Percentiles rank a stretch among this genome's conserved stretches.
These are phyloP conservation scores for Brachionus rubens DNA, from an alignment of 1,140 invertebrate species.

Conservation along the genomic window DNA sequence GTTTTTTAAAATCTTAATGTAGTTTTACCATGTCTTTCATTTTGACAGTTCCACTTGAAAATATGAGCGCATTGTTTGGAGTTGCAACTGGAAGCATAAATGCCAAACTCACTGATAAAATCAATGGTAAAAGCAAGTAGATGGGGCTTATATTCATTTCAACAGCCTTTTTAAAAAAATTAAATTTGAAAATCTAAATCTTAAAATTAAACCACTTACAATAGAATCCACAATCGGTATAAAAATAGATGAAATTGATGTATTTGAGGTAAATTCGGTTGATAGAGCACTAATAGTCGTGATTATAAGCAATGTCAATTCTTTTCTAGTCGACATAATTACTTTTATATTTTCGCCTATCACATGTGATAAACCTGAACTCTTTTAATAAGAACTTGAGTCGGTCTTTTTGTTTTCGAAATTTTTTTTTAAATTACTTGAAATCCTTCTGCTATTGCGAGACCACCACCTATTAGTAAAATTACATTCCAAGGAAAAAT, in stretches of 20 bases:
- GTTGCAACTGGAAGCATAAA: conserved; percentile 46
- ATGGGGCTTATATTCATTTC: conserved; percentile 31
- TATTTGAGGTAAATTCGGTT: conserved; percentile 46
- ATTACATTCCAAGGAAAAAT: conserved; percentile 46
- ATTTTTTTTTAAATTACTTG: background rate
- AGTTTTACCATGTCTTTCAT: conserved; percentile 46
- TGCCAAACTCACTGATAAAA: conserved; percentile 28
- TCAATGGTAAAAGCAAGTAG: conserved; percentile 25
- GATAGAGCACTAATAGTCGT: conserved; percentile 19
- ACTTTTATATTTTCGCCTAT: conserved; percentile 39
- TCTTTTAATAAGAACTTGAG: background rate
- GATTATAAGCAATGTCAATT: conserved; percentile 13
- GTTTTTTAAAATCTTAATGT: background rate
- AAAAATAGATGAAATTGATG: conserved; percentile 44
- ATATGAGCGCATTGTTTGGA: conserved; percentile 42
- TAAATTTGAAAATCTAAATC: background rate
- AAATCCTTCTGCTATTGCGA: conserved; percentile 42
- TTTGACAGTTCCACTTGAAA: conserved; percentile 33
- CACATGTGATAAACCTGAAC: conserved; percentile 16
- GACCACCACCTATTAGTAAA: conserved; percentile 31
- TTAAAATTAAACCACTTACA: background rate
- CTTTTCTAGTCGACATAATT: conserved; percentile 32
- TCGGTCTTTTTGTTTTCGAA: background rate
- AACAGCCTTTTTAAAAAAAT: conserved; percentile 19
- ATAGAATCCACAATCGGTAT: conserved; percentile 43